Conservation (phyloP, 2,113 vertebrate genomes). For the Aphelocoma coerulescens region DNA sequence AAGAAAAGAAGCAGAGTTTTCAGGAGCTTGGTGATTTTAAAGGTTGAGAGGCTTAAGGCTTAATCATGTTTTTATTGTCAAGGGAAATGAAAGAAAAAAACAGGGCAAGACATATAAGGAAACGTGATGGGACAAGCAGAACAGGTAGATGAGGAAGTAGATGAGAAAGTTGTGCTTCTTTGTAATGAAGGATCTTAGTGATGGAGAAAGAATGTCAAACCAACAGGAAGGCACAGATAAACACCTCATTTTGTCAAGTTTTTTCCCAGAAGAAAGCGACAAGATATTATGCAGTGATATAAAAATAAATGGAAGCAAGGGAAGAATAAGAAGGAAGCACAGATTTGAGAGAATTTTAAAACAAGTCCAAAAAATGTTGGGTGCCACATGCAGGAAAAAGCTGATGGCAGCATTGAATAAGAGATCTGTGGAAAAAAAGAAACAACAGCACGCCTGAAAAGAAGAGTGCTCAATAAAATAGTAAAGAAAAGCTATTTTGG, state of each 20-base stretch:
- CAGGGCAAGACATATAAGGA: neutral
- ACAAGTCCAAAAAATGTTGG: neutral
- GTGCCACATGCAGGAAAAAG: neutral
- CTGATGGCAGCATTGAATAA: neutral
- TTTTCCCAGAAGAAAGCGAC: neutral
- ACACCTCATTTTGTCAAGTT: neutral
- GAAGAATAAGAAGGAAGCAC: neutral
- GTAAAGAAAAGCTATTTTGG: conserved; percentile 6
- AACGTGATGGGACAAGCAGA: neutral
- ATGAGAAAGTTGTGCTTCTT: neutral
- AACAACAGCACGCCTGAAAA: neutral
- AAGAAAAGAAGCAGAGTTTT: neutral
- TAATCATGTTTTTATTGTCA: conserved; percentile 21
- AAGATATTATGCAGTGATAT: conserved; percentile 13
- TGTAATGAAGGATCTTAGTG: neutral
- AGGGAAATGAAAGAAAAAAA: neutral
- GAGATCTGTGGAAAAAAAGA: neutral
- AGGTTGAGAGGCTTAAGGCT: conserved; percentile 14
- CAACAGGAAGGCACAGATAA: neutral
- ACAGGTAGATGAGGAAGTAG: neutral
- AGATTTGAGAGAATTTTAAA: conserved; percentile 51
- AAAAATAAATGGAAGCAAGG: conserved; percentile 21
- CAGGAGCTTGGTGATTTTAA: neutral
- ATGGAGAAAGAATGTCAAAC: conserved; percentile 19
- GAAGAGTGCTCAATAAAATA: neutral